phyloP scores from a whole-genome alignment of 2,888 invertebrate species.

The Lamellibrachia columna region DNA sequence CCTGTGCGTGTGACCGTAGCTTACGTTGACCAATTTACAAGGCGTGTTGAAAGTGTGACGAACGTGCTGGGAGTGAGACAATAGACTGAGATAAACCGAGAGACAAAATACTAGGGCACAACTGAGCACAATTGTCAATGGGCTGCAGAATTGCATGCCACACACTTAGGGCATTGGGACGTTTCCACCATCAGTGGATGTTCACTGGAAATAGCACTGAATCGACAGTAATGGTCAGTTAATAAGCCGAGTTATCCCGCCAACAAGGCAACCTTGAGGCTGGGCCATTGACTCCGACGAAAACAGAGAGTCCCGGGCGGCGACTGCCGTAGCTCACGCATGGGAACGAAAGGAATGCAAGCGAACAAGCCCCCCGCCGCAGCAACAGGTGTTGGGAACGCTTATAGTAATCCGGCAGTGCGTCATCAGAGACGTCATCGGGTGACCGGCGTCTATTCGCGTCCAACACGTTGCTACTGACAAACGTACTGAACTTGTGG shows the following conservation, averaged over 20 bases:
- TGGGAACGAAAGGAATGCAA: not conserved
- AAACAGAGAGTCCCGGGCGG: not conserved
- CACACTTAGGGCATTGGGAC: not conserved
- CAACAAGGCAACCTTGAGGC: not conserved
- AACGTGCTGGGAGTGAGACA: not conserved
- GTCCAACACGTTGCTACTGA: not conserved
- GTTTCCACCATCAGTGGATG: not conserved
- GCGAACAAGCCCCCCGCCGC: not conserved
- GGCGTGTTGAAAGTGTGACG: too few relatives aligned
- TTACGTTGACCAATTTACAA: too few relatives aligned
- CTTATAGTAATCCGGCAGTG: not conserved
- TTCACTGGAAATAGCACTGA: not conserved
- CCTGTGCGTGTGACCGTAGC: too few relatives aligned
- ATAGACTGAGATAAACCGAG: not conserved
- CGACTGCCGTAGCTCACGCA: not conserved
- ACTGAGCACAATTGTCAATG: not conserved
- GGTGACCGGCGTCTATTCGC: not conserved
- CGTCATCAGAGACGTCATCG: not conserved
- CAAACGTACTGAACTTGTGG: not conserved
- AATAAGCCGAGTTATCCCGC: not conserved
- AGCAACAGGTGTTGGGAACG: not conserved
- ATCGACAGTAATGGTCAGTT: not conserved
- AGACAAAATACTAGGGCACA: too few relatives aligned
- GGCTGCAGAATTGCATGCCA: not conserved
- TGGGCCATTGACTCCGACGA: not conserved